Percentiles rank a stretch among this genome's conserved stretches.
These are phyloP conservation scores for Tichodroma muraria DNA, from an alignment of 2,113 vertebrate genomes.

Conservation along the genomic window DNA sequence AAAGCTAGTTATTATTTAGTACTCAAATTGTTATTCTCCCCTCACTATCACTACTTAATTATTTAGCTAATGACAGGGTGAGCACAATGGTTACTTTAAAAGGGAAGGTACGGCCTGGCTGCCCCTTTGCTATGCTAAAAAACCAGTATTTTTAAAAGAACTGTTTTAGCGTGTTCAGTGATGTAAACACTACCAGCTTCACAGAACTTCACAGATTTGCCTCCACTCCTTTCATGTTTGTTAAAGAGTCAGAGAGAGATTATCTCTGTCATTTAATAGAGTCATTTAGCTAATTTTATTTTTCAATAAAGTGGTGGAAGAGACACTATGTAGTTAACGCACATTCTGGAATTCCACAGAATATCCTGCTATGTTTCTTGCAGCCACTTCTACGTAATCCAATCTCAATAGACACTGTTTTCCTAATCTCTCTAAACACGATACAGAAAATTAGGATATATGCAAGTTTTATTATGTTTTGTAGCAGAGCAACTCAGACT, in stretches of 20 bases:
- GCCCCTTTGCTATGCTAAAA: not conserved
- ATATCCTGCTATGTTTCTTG: not conserved
- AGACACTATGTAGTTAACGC: not conserved
- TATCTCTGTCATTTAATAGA: not conserved
- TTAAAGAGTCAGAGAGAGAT: not conserved
- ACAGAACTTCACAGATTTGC: not conserved
- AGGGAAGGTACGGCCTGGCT: not conserved
- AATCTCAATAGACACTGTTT: not conserved
- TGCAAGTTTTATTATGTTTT: not conserved
- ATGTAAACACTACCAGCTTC: not conserved
- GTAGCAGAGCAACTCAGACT: not conserved
- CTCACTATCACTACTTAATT: conserved; percentile 11
- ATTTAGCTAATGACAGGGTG: not conserved
- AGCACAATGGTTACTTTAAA: not conserved
- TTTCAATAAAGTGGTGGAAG: not conserved
- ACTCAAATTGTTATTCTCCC: not conserved
- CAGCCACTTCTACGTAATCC: not conserved
- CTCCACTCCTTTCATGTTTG: not conserved
- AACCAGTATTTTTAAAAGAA: not conserved
- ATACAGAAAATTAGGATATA: not conserved
- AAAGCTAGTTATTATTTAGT: not conserved
- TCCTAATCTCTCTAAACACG: not conserved
- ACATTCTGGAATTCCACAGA: not conserved
- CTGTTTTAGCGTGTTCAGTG: not conserved
- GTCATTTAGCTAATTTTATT: not conserved